phyloP scores from a whole-genome alignment of 2,113 vertebrate genomes.

The Corythornis vintsioides region DNA sequence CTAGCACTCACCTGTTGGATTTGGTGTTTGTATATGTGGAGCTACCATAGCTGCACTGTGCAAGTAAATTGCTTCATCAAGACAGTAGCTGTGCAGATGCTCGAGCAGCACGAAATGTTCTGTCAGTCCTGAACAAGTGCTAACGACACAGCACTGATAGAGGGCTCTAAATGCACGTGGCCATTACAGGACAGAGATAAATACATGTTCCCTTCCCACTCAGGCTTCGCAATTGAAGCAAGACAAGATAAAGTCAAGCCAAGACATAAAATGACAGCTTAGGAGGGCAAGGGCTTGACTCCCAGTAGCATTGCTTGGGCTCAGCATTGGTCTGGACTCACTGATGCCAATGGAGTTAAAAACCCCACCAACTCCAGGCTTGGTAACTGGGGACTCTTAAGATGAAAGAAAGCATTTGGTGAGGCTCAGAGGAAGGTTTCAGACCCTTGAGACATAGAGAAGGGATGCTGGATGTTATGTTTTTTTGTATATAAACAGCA shows the following conservation, averaged over 20 bases:
- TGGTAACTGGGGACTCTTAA: neutral
- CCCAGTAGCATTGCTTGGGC: neutral
- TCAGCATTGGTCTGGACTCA: neutral
- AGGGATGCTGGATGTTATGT: neutral
- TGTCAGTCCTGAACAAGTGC: neutral
- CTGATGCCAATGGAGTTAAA: neutral
- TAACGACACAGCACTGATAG: neutral
- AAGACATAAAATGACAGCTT: slow-evolving; percentile 24
- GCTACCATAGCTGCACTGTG: neutral
- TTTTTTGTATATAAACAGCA: neutral
- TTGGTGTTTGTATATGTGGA: neutral
- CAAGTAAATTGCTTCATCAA: neutral
- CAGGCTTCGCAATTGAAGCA: neutral
- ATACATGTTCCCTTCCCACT: slow-evolving; percentile 30
- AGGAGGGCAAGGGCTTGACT: neutral
- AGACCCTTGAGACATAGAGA: neutral
- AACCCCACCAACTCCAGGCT: neutral
- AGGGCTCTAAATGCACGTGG: neutral
- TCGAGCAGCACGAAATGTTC: slow-evolving; percentile 29
- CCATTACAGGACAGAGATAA: slow-evolving; percentile 31
- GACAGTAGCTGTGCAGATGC: neutral
- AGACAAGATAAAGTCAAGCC: slow-evolving; percentile 31
- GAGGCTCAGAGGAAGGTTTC: neutral
- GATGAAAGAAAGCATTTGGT: neutral
- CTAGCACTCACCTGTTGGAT: neutral